Percentiles rank a stretch among this genome's conserved stretches.
Evolutionary conservation across 2,888 invertebrate genomes (phyloP).

Genomic region (Chloromyia formosa): DNA sequence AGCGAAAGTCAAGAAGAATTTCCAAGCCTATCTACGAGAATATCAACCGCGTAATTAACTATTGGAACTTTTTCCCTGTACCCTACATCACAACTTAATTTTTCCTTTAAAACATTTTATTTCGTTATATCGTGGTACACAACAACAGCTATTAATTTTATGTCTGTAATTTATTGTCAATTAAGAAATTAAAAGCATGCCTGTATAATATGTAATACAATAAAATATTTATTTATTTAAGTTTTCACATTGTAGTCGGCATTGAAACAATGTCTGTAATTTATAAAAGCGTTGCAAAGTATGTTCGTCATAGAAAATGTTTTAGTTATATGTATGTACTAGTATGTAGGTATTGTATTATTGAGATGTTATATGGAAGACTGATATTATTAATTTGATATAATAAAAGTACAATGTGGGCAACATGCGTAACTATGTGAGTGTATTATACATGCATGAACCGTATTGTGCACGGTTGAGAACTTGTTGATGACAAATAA

Average conservation of each 20-base stretch:
- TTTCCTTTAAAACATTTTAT: slow-evolving; percentile 6
- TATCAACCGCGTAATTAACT: slow-evolving; percentile 24
- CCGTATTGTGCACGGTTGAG: background rate
- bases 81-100: background rate
- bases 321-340: background rate
- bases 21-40: no score
- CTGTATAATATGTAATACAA: slow-evolving; percentile 33
- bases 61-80: slow-evolving; percentile 17
- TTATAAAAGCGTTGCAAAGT: slow-evolving; percentile 10
- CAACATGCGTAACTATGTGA: background rate
- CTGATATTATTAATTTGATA: slow-evolving; percentile 12
- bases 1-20: no score
- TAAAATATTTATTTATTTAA: slow-evolving; percentile 42
- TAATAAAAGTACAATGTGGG: background rate
- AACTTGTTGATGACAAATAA: slow-evolving; percentile 11
- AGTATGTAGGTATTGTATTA: background rate
- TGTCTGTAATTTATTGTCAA: slow-evolving; percentile 41
- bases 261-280: background rate
- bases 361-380: background rate
- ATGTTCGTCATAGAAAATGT: slow-evolving; percentile 1
- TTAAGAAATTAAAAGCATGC: slow-evolving; percentile 42
- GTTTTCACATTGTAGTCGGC: slow-evolving; percentile 24
- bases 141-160: slow-evolving; percentile 40
- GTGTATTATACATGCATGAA: background rate
- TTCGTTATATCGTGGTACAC: slow-evolving; percentile 25